These are phyloP conservation scores for Enteromius radiatus DNA, from an alignment of 2,797 vertebrate genomes.

Conservation along the genomic window DNA sequence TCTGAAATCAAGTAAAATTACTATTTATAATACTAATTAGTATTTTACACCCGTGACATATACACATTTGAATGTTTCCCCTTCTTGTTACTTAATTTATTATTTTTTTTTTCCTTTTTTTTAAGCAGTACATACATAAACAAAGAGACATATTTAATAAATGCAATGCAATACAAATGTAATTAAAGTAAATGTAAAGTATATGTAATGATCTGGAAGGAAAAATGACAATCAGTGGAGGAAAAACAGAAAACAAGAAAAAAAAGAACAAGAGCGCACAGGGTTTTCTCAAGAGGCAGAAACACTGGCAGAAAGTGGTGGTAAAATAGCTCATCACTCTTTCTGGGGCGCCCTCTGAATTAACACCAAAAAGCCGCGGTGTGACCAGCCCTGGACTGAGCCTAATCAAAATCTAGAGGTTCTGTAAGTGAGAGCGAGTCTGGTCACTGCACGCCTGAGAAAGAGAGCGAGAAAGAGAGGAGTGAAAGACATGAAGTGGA, in stretches of 20 bases:
- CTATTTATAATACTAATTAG: no score
- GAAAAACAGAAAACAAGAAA: slow-evolving; percentile 31
- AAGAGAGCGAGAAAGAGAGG: slow-evolving; percentile 61
- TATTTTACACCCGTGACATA: neutral
- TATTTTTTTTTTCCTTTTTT: neutral
- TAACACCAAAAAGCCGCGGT: slow-evolving; percentile 70
- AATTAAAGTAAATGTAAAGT: neutral
- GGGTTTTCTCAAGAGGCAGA: slow-evolving; percentile 30
- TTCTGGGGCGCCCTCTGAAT: slow-evolving; percentile 66
- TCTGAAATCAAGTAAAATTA: neutral
- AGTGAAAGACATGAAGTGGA: slow-evolving; percentile 51
- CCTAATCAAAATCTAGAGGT: slow-evolving; percentile 77
- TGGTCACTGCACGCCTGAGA: slow-evolving; percentile 75
- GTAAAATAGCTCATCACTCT: slow-evolving; percentile 50
- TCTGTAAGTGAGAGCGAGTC: slow-evolving; percentile 75
- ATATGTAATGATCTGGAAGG: neutral
- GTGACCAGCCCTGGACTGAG: slow-evolving; percentile 70
- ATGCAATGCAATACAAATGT: slow-evolving; percentile 18
- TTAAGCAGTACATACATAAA: slow-evolving; percentile 24
- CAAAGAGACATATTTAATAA: slow-evolving; percentile 13
- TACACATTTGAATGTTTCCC: neutral
- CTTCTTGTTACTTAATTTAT: neutral
- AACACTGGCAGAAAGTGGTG: slow-evolving; percentile 36
- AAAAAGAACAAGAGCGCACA: slow-evolving; percentile 27
- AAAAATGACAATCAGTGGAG: neutral